These are phyloP conservation scores for Naja naja DNA, from an alignment of 2,113 vertebrate genomes.

Conservation along the genomic window DNA sequence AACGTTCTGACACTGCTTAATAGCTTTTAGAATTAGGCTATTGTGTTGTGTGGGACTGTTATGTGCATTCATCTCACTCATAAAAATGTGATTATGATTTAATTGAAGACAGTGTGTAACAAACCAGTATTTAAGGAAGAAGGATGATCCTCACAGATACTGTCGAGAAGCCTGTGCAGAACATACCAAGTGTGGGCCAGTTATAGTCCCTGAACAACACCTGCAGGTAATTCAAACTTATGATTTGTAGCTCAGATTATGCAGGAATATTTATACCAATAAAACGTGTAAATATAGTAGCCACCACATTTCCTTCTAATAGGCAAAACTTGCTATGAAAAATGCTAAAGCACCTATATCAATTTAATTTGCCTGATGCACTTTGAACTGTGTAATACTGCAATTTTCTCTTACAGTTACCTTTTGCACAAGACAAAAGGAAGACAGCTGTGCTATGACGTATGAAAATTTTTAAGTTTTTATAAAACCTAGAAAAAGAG, in stretches of 20 bases:
- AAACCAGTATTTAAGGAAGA: constrained; percentile 90
- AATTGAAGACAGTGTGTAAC: constrained; percentile 87
- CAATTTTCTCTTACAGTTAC: background rate
- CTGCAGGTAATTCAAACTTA: constrained; percentile 80
- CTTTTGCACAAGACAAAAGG: background rate
- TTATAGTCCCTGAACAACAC: constrained; percentile 89
- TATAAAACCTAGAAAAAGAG: too few relatives aligned
- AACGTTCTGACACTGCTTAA: background rate
- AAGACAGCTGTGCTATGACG: background rate
- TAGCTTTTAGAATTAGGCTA: background rate
- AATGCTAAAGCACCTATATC: too few relatives aligned
- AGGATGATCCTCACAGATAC: constrained; percentile 89
- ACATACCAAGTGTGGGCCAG: constrained; percentile 87
- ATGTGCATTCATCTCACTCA: background rate
- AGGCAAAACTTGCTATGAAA: too few relatives aligned
- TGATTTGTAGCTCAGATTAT: background rate
- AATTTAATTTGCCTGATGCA: background rate
- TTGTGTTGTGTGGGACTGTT: constrained; percentile 7
- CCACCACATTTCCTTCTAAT: too few relatives aligned
- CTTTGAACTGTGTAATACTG: background rate
- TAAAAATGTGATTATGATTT: constrained; percentile 29
- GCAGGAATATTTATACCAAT: background rate
- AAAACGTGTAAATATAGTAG: background rate
- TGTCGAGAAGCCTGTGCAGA: constrained; percentile 87
- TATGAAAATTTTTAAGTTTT: background rate